phyloP scores from a whole-genome alignment of 2,888 invertebrate genomes.

The Xestia c-nigrum region DNA sequence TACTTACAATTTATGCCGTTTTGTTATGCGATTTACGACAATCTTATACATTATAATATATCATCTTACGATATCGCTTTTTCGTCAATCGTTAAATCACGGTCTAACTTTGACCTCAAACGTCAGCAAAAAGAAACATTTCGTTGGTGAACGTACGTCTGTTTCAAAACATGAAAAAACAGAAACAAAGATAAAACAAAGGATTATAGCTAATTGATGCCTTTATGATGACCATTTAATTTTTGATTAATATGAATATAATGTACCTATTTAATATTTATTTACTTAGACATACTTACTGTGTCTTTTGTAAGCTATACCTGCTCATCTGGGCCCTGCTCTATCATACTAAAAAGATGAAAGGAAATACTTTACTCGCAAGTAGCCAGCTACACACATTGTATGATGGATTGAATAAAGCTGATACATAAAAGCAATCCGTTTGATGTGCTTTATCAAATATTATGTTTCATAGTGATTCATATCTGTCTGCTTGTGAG shows the following conservation, averaged over 20 bases:
- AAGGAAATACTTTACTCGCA: constrained; percentile 45
- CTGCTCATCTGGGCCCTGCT: background rate
- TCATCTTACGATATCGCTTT: too few relatives aligned
- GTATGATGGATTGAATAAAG: constrained; percentile 55
- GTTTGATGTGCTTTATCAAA: constrained; percentile 55
- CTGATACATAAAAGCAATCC: constrained; percentile 44
- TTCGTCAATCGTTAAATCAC: background rate
- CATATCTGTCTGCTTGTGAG: constrained; percentile 28
- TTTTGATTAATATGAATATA: too few relatives aligned
- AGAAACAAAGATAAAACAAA: too few relatives aligned
- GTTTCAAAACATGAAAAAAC: background rate
- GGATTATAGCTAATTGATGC: too few relatives aligned
- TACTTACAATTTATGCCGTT: background rate
- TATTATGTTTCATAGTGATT: constrained; percentile 56
- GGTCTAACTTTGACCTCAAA: background rate
- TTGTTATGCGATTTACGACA: background rate
- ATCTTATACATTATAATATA: too few relatives aligned
- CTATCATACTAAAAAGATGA: constrained; percentile 48
- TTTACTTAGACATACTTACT: background rate
- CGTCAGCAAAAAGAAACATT: background rate
- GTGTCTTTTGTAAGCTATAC: background rate
- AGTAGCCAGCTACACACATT: constrained; percentile 49
- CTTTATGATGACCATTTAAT: too few relatives aligned
- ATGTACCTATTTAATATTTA: background rate
- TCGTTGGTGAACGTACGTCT: background rate